Conservation (phyloP, 2,797 vertebrate species). For the Taenioides sp. region DNA sequence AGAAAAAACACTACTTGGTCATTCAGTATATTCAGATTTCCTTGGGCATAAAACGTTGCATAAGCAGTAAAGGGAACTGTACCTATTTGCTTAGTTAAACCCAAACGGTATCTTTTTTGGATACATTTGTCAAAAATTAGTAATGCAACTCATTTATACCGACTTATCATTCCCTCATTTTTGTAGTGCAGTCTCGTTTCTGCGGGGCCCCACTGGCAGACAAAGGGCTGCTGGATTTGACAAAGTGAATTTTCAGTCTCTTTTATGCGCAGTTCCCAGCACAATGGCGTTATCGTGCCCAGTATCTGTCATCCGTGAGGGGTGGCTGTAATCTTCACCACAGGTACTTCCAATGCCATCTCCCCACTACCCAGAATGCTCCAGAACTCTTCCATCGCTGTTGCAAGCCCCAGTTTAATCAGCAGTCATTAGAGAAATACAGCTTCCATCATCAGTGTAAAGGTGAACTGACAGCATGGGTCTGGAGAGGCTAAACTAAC, state of each 20-base stretch:
- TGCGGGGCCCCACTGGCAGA: not conserved
- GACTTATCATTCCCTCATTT: not conserved
- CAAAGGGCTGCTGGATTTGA: constrained; percentile 19
- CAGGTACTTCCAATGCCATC: not conserved
- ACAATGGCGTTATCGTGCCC: constrained; percentile 17
- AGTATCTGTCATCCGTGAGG: constrained; percentile 18
- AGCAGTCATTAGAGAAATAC: not conserved
- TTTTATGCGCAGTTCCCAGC: constrained; percentile 33
- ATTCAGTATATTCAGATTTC: not conserved
- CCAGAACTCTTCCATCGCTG: not conserved
- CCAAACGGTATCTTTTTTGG: no score
- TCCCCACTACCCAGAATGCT: not conserved
- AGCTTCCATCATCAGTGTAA: constrained; percentile 4
- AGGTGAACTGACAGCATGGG: constrained; percentile 2
- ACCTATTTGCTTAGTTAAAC: no score
- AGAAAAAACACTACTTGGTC: not conserved
- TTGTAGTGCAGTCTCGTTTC: constrained; percentile 13
- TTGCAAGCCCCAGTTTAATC: not conserved
- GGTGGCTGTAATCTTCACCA: constrained; percentile 13
- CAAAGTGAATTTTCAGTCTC: constrained; percentile 23
- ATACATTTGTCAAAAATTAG: not conserved
- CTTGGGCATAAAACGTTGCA: not conserved
- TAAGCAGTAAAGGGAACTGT: not conserved
- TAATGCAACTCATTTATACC: not conserved
- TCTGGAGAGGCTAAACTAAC: not conserved